phyloP scores from a whole-genome alignment of 1,140 invertebrate species.

The Psix sp. region DNA sequence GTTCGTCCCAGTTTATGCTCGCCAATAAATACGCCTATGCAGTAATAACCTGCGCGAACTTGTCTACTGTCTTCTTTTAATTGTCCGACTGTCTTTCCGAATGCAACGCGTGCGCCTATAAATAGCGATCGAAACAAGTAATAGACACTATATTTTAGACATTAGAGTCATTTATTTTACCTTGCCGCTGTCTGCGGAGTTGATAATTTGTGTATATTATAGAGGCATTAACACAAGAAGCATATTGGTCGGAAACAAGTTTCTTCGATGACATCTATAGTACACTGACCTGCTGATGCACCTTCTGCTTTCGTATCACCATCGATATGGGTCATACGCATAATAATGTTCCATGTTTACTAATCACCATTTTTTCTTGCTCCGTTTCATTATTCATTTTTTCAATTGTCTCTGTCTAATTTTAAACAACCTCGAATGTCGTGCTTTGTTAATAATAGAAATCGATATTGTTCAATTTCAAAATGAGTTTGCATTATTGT shows the following conservation, averaged over 20 bases:
- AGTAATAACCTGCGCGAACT: neutral
- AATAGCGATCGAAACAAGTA: too few species aligned
- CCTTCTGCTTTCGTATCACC: slow-evolving; percentile 39
- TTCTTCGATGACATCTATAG: slow-evolving; percentile 32
- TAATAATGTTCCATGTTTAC: slow-evolving; percentile 24
- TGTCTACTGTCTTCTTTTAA: neutral
- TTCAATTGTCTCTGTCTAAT: neutral
- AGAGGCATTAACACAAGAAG: neutral
- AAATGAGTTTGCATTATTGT: too few species aligned
- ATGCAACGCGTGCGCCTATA: too few species aligned
- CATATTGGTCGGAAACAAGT: slow-evolving; percentile 26
- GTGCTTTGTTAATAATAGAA: too few species aligned
- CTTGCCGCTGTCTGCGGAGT: too few species aligned
- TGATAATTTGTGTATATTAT: neutral
- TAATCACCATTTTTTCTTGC: slow-evolving; percentile 13
- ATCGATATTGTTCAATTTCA: too few species aligned
- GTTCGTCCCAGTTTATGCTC: slow-evolving; percentile 11
- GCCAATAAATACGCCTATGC: slow-evolving; percentile 15
- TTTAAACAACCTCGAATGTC: too few species aligned
- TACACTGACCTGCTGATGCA: slow-evolving; percentile 21
- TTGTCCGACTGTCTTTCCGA: too few species aligned
- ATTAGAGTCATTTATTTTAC: too few species aligned
- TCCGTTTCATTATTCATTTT: slow-evolving; percentile 9
- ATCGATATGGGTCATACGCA: slow-evolving; percentile 27
- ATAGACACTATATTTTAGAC: too few species aligned